phyloP scores from a whole-genome alignment of 2,888 invertebrate genomes.

The Phorcus lineatus region DNA sequence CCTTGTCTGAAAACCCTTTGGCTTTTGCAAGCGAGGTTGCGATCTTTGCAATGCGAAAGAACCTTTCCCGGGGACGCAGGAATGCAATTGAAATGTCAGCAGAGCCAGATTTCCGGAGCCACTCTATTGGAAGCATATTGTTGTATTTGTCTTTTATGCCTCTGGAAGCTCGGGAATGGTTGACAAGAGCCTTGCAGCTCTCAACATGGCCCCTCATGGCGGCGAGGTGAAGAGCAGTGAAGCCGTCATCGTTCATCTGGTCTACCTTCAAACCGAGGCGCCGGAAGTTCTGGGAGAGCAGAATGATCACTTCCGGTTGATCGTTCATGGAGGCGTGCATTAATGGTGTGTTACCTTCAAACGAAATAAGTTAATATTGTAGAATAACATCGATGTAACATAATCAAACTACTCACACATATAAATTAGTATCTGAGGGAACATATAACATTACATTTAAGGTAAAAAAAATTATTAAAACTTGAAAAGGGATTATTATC shows the following conservation, averaged over 20 bases:
- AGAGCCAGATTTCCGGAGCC: constrained; percentile 67
- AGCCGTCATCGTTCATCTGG: constrained; percentile 68
- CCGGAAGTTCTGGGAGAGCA: constrained; percentile 70
- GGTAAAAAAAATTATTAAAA: no score
- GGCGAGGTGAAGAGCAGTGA: constrained; percentile 69
- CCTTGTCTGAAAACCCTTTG: neutral
- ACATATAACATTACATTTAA: no score
- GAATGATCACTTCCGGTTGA: constrained; percentile 70
- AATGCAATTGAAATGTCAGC: constrained; percentile 61
- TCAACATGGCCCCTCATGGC: constrained; percentile 68
- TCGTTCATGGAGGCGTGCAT: constrained; percentile 70
- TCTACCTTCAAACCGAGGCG: constrained; percentile 72
- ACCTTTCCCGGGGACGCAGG: constrained; percentile 36
- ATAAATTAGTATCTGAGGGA: no score
- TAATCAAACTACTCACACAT: no score
- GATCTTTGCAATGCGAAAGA: constrained; percentile 44
- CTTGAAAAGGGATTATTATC: no score
- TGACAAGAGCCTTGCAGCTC: constrained; percentile 69
- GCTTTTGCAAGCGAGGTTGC: constrained; percentile 31
- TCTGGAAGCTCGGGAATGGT: constrained; percentile 69
- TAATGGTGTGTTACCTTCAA: constrained; percentile 71
- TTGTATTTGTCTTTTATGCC: constrained; percentile 58
- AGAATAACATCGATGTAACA: no score
- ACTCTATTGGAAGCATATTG: constrained; percentile 66
- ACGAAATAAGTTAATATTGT: neutral